Evolutionary conservation across 2,113 vertebrate genomes (phyloP).

Genomic region (Mastomys coucha): DNA sequence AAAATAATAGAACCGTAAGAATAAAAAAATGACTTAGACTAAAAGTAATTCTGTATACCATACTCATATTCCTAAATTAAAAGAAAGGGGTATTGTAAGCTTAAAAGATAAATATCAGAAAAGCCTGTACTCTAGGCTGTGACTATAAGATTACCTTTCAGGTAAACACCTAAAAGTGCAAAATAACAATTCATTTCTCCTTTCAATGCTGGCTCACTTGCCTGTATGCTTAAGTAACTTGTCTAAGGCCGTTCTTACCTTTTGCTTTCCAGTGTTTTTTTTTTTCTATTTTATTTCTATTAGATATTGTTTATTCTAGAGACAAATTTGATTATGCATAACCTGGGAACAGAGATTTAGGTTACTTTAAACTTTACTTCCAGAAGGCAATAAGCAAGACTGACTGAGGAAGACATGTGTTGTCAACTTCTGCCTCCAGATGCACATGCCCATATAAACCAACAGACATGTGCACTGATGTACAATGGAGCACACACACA

Average conservation of each 20-base stretch:
- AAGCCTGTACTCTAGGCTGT: not conserved
- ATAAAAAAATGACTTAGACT: not conserved
- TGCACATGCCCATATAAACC: not conserved
- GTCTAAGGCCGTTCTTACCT: not conserved
- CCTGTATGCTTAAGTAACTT: not conserved
- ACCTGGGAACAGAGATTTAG: not conserved
- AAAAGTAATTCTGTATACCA: not conserved
- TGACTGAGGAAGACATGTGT: not conserved
- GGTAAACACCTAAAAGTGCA: not conserved
- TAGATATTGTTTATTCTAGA: not conserved
- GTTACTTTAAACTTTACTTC: not conserved
- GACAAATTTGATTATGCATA: not conserved
- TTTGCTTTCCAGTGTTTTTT: not conserved
- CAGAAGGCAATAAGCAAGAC: not conserved
- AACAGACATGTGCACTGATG: not conserved
- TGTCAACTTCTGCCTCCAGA: not conserved
- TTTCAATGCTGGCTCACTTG: not conserved
- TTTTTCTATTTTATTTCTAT: no score
- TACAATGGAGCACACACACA: not conserved
- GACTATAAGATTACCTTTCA: not conserved
- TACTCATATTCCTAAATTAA: not conserved
- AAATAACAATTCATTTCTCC: not conserved
- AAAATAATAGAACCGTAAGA: not conserved
- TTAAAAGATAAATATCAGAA: not conserved
- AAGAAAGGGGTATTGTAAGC: not conserved